Evolutionary conservation across 2,888 invertebrate genomes (phyloP), one percentile per base, ranked within the genome.

Genomic region (Selenia dentaria): DNA sequence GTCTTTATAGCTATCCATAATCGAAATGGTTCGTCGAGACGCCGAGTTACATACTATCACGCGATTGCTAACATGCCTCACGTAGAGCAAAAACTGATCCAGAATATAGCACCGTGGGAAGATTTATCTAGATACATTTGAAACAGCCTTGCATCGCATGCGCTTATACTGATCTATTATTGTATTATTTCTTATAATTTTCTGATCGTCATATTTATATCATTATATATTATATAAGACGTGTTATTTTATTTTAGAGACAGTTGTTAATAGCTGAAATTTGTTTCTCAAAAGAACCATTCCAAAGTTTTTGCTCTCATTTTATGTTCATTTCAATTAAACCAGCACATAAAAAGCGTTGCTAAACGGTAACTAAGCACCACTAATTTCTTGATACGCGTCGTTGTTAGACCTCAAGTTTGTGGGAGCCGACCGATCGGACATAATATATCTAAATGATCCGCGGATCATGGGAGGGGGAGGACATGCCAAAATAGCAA

Each of bases 401-500:
- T 70, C 67, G 53, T 54, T 60, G 59, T 64, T 64, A 61, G 58
- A 63, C 62, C 60, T 62, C 64, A 63, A 56, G 67, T 69, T 73
- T 72, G 68, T 63, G 62, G 65, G 54, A 70, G 68, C 65, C 61
- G 68, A 71, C 73, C 68, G 53, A 60, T 59, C 61, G 68, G 68
- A 64, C 65, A 51, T 51, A 51, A 54, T 54, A 58, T n/a, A n/a
- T n/a, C n/a, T n/a, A 53, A 56, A 49, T 58, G 27, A 22, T 14
- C 31, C 20, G 26, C 34, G 40, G 34, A 31, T 35, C 66, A 64
- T 62, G 62, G 62, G 59, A 69, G 64, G 62, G 59, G 67, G 62
- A n/a, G n/a, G 59, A 62, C 50, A 45, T 51, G 51, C 27, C 51
- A 48, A 32, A 55, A 43, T 51, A 57, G 50, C 53, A 51, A 54